Base-by-base conservation (phyloP, 2,888 invertebrate genomes). In the Rotaria macrura region DNA sequence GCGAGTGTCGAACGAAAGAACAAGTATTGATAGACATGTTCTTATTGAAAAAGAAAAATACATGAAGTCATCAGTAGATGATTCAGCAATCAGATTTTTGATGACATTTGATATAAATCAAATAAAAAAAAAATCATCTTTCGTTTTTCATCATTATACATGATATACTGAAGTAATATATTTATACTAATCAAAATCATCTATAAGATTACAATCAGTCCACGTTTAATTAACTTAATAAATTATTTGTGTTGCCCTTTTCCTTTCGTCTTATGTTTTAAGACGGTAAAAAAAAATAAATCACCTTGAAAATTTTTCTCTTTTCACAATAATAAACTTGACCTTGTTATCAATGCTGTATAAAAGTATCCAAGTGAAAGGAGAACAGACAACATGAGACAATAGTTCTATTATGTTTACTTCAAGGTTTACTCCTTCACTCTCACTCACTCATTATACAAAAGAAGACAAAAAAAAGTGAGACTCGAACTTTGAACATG, bases 371-470 rank as follows among this genome's bases (percentile, higher is more conserved):
- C 20, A 65, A 38, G 29, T 65, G 34, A 65, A 65, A 65, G 34
- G 34, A 38, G 34, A 14, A 29, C 34, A 65, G 65, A 65, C 65
- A 65, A 65, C 29, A 34, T 38, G 34, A 65, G 14, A 65, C 65
- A 65, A 65, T 65, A 34, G 65, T 65, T 65, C 65, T 65, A 65
- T 38, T 65, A 65, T 65, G 65, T 29, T 65, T 34, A 29, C 65
- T 65, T 65, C 65, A 65, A 65, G 65, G 65, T 65, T 34, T 65
- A 65, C 65, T 20, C 65, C 65, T 65, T 65, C 65, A 34, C 65
- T 65, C 29, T 65, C 65, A 65, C 65, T 34, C 65, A 34, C 65
- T 29, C 65, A 65, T 34, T 34, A 65, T 65, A 65, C 34, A 65
- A 65, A 65, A 34, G 20, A 14, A 65, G 17, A 65, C 1, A 4